Evolutionary conservation across 1,140 invertebrate genomes (phyloP).

Genomic region (Drosophila eugracilis): DNA sequence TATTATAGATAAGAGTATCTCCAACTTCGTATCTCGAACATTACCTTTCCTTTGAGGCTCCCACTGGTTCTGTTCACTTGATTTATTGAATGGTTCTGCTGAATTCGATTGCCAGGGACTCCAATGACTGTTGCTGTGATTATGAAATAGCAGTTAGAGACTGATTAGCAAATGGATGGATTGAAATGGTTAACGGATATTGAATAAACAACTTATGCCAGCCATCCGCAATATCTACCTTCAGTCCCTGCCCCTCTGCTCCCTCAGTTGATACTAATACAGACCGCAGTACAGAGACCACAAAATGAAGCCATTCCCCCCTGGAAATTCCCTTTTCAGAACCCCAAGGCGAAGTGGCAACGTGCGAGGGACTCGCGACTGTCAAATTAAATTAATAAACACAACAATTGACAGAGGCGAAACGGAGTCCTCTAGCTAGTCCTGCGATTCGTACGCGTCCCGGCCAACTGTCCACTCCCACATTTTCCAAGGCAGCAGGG

Average conservation of each 20-base stretch:
- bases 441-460: conserved; percentile 9
- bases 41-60: background rate
- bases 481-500: conserved; percentile 11
- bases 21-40: background rate
- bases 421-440: conserved; percentile 7
- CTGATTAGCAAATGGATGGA: conserved; percentile 60
- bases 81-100: conserved; percentile 59
- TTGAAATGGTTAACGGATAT: conserved; percentile 43
- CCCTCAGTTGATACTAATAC: conserved; percentile 20
- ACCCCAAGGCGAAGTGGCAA: conserved; percentile 51
- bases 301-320: conserved; percentile 29
- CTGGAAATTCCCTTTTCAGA: conserved; percentile 16
- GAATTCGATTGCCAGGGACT: conserved; percentile 30
- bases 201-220: conserved; percentile 37
- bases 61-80: conserved; percentile 14
- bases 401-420: conserved; percentile 71
- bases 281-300: conserved; percentile 46
- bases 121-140: conserved; percentile 29
- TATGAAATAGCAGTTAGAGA: conserved; percentile 43
- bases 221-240: conserved; percentile 2
- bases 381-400: conserved; percentile 83
- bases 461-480: conserved; percentile 74
- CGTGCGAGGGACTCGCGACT: conserved; percentile 64
- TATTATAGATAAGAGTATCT: too few relatives aligned
- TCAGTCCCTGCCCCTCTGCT: background rate